phyloP scores from a whole-genome alignment of 1,140 invertebrate genomes.

The Wasmannia auropunctata region DNA sequence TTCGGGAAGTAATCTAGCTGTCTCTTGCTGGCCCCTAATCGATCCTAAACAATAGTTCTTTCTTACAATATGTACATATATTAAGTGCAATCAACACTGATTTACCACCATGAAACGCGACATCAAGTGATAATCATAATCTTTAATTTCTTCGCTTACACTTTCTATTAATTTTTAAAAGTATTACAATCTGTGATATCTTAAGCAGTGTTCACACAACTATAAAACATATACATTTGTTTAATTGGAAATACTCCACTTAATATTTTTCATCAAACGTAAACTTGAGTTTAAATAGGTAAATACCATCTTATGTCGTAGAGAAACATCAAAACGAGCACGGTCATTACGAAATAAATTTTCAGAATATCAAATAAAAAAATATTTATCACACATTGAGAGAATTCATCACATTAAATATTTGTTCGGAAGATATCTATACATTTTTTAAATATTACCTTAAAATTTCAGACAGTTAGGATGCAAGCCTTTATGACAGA shows the following conservation, averaged over 20 bases:
- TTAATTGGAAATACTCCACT: not conserved
- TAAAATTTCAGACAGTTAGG: not conserved
- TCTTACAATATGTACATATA: constrained; percentile 20
- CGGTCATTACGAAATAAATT: not conserved
- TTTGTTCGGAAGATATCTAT: constrained; percentile 16
- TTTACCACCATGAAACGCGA: not conserved
- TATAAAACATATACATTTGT: constrained; percentile 31
- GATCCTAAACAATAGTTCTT: constrained; percentile 11
- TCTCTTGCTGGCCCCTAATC: constrained; percentile 6
- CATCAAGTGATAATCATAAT: not conserved
- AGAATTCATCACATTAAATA: not conserved
- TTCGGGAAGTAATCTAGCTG: not conserved
- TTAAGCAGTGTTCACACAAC: constrained; percentile 38
- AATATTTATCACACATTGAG: constrained; percentile 11
- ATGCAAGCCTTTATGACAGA: constrained; percentile 6
- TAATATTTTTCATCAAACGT: constrained; percentile 23
- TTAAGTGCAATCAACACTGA: not conserved
- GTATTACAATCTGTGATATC: constrained; percentile 49
- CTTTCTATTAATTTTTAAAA: constrained; percentile 47
- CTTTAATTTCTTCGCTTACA: not conserved
- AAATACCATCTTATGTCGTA: not conserved
- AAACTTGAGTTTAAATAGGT: constrained; percentile 17
- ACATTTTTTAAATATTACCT: constrained; percentile 19
- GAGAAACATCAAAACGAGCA: not conserved
- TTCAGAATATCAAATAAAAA: constrained; percentile 24